A percentile compares a stretch with the other conserved stretches of the same genome.
Evolutionary conservation across 2,113 vertebrate species (phyloP).

Genomic region (Tachysurus fulvidraco): DNA sequence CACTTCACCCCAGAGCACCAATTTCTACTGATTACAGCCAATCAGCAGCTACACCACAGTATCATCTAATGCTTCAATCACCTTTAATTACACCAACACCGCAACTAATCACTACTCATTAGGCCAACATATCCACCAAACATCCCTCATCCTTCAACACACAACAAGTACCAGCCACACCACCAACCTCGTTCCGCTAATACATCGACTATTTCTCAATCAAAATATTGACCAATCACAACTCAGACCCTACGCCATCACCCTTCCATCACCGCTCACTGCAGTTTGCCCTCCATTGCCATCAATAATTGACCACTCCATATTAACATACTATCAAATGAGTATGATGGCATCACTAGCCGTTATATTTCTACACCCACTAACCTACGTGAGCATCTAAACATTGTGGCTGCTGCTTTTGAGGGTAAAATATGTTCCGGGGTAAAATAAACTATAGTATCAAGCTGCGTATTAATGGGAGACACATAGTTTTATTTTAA

Average conservation of each 20-base stretch:
- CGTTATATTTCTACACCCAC: neutral
- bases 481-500: neutral
- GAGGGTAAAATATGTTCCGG: neutral
- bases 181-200: neutral
- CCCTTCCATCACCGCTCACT: neutral
- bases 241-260: neutral
- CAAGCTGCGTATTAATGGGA: neutral
- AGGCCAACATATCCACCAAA: neutral
- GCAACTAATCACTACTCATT: neutral
- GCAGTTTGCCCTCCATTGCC: too few relatives aligned
- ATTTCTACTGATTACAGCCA: conserved; percentile 5
- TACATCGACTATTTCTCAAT: neutral
- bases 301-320: neutral
- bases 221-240: neutral
- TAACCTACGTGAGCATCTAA: neutral
- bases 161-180: neutral
- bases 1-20: neutral
- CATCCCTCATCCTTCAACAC: neutral
- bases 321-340: neutral
- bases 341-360: too few relatives aligned
- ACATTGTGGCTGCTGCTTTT: neutral
- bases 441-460: neutral
- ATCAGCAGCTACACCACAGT: neutral
- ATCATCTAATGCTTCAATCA: neutral
- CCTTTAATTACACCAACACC: neutral